These are phyloP conservation scores for Pegoplata infirma DNA, from an alignment of 2,888 invertebrate species.

Conservation along the genomic window DNA sequence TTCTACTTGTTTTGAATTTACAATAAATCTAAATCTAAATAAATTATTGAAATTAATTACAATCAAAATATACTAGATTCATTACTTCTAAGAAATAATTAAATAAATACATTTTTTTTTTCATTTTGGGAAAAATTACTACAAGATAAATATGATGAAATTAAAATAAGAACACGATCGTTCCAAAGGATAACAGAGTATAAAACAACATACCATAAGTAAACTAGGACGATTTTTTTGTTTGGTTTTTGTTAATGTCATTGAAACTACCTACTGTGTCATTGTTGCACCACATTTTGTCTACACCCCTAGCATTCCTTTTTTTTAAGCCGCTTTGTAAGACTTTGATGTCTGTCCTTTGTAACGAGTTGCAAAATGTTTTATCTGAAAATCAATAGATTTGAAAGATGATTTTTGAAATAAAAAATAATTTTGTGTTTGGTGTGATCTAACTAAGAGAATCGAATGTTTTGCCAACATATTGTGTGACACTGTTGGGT, in stretches of 20 bases:
- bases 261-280: slow-evolving; percentile 48
- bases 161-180: slow-evolving; percentile 30
- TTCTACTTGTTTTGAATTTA: too few relatives aligned
- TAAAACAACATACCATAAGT: slow-evolving; percentile 1
- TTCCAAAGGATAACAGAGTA: slow-evolving; percentile 2
- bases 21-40: too few relatives aligned
- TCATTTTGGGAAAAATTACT: background rate
- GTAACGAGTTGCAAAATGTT: slow-evolving; percentile 58
- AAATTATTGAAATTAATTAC: too few relatives aligned
- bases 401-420: slow-evolving; percentile 28
- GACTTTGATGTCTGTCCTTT: slow-evolving; percentile 43
- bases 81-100: slow-evolving; percentile 30
- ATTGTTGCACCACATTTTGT: slow-evolving; percentile 37
- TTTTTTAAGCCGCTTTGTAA: slow-evolving; percentile 25
- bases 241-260: slow-evolving; percentile 31
- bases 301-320: slow-evolving; percentile 23
- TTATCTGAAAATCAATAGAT: slow-evolving; percentile 46
- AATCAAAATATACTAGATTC: too few relatives aligned
- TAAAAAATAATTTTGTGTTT: slow-evolving; percentile 19
- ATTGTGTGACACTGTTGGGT: slow-evolving; percentile 61
- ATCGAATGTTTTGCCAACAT: slow-evolving; percentile 59
- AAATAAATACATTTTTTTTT: too few relatives aligned
- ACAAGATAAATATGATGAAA: background rate
- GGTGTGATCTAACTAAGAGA: background rate
- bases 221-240: slow-evolving; percentile 1